Base-by-base conservation (phyloP, 2,888 invertebrate genomes). In the Cristatella mucedo region DNA sequence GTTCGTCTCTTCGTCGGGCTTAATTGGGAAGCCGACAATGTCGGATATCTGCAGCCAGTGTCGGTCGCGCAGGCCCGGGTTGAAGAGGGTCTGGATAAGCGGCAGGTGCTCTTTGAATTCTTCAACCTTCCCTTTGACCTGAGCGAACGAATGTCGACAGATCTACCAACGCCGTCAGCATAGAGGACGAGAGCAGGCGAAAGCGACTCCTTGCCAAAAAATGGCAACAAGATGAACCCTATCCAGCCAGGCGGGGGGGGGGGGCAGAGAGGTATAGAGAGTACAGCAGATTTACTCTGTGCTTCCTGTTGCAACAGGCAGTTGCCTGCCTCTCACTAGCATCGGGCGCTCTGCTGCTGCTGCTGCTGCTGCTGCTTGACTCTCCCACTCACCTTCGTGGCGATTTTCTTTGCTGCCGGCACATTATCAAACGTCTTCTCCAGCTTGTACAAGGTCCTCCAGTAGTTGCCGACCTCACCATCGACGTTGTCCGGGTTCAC, bases 41-140 rank as follows among this genome's bases (percentile, higher is more conserved):
- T 91, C 89, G 0, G 89, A 87, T 4, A 93, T 78, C 67, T 80
- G 79, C 56, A 86, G 85, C 91, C 91, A 91, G 63, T 91, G 91
- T 29, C 64, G 56, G 16, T 65, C 62, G 26, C 66, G 48, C 41
- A 93, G 77, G 39, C 87, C 89, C 1, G 89, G 89, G 70, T 93
- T 93, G 33, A 91, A 91, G 16, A 93, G 68, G 0, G 87, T 89
- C 59, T 80, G 77, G 29, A 93, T 80, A n/a, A 91, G 78, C 0
- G 91, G 85, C 75, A 89, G 49, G 49, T 67, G 59, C 29, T 66
- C 63, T 49, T 80, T 80, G 66, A 93, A 91, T 2, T 77, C 77
- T 53, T 91, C 89, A 50, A 91, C 83, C 63, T 74, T 74, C 34
- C 71, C 67, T 51, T 78, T 75, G 7, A 74, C 71, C 59, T 71